Evolutionary conservation across 92 coral and sea anemone species (phyloP), one percentile per base, ranked within the genome.

Genomic region (Palythoa grandiflora): DNA sequence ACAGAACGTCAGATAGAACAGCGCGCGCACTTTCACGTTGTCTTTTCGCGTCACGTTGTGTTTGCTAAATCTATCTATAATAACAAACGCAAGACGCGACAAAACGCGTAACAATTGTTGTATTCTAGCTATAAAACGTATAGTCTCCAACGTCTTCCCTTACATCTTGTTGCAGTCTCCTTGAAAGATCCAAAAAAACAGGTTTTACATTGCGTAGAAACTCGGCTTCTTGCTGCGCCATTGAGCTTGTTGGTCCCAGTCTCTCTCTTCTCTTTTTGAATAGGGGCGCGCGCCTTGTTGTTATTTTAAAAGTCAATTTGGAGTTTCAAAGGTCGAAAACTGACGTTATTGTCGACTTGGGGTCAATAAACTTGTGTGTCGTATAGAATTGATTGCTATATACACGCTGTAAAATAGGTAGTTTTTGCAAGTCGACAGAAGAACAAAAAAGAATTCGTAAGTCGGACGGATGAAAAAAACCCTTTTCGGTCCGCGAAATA

Each of bases 71-170:
- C n/a, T n/a, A n/a, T n/a, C n/a, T n/a, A n/a, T n/a, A n/a, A n/a
- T 51, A 36, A 53, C 59, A 78, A 37, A 61, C 70, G 65, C 65
- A 54, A 61, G 59, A 53, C 73, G 73, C 73, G 73, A 68, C 38
- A 35, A 87, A 66, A 75, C 72, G 87, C 70, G 77, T 19, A 73
- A 65, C 37, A 79, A 47, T 68, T 87, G 93, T 50, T 87, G 89
- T 57, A 91, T 40, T 55, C 91, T 35, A 28, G 28, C 28, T 28
- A 70, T 63, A 91, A 63, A 92, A 51, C 19, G 75, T 71, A 38
- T 79, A 92, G 60, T 92, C 90, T n/a, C n/a, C n/a, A n/a, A n/a
- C n/a, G n/a, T n/a, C n/a, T n/a, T 89, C 88, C 53, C 73, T 89
- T 21, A 84, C 86, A 52, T 84, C 94, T 79, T 92, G 84, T 68